Percentiles rank a stretch among this genome's conserved stretches.
Evolutionary conservation across 1,140 invertebrate genomes (phyloP).

Genomic region (Ditylenchus dipsaci): DNA sequence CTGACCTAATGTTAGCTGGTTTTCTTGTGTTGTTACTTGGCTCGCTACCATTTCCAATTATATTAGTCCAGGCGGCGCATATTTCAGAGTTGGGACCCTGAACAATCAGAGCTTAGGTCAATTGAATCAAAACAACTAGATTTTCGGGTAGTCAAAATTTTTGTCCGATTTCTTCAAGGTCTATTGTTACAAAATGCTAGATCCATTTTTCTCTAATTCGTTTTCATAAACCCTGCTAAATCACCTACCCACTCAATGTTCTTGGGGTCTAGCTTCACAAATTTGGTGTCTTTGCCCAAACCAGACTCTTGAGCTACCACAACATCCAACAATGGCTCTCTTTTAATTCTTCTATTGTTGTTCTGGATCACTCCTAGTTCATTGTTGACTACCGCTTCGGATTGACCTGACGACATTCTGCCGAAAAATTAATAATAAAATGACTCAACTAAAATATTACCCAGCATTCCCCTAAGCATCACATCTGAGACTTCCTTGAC

Average conservation of each 20-base stretch:
- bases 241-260: slow-evolving; percentile 21
- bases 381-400: no score
- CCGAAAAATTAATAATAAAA: neutral
- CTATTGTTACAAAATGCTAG: neutral
- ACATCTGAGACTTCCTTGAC: slow-evolving; percentile 25
- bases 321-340: slow-evolving; percentile 6
- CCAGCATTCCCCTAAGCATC: slow-evolving; percentile 9
- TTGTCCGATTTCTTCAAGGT: no score
- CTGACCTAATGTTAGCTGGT: neutral
- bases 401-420: no score
- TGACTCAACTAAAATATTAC: slow-evolving; percentile 7
- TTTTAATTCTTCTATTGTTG: neutral
- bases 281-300: slow-evolving; percentile 17
- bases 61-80: slow-evolving; percentile 24
- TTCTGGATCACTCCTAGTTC: neutral
- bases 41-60: no score
- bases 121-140: no score
- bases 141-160: no score
- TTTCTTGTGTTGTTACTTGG: slow-evolving; percentile 4
- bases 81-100: slow-evolving; percentile 23
- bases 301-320: slow-evolving; percentile 18
- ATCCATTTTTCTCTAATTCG: slow-evolving; percentile 2
- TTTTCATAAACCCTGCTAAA: neutral
- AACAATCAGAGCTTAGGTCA: no score
- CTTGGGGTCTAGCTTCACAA: slow-evolving; percentile 16